Conservation (phyloP, 1,140 invertebrate species). For the roundworm (Caenorhabditis elegans) region WBcel235 BX284605.5:8820501-8821000, state of each 20-base stretch:
- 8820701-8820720: background rate
- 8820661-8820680: background rate
- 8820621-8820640: background rate
- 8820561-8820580: background rate
- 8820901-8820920: no score
- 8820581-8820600: background rate
- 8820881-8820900: background rate
- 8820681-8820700: background rate
- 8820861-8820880: background rate
- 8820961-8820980: background rate
- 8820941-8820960: slow-evolving; percentile 6
- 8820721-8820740: slow-evolving; percentile 2
- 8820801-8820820: background rate
- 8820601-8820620: background rate
- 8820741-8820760: background rate
- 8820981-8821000: background rate
- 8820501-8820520: no score
- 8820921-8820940: background rate
- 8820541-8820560: background rate
- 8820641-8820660: background rate
- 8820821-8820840: slow-evolving; percentile 16
- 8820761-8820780: background rate
- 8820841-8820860: background rate
- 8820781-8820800: background rate
- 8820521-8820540: background rate